Conservation (phyloP, 30 jellyfish, hydroid and myxozoan species). For the Cassiopea xamachana region DNA sequence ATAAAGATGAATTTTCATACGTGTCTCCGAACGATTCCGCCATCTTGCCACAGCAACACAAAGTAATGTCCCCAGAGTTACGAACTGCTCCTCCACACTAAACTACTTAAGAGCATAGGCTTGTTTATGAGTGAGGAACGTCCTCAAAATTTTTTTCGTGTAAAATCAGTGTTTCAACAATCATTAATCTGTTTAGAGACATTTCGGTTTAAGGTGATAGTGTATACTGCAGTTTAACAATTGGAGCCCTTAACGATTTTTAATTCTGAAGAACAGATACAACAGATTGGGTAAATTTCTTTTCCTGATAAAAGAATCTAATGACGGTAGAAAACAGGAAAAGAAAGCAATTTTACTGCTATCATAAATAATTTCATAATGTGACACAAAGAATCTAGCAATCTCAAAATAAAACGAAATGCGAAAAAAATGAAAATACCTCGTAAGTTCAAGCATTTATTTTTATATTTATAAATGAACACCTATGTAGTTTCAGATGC, state of each 20-base stretch:
- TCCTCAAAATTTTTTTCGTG: too few species aligned
- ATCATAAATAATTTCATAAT: neutral
- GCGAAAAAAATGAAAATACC: neutral
- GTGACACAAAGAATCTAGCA: neutral
- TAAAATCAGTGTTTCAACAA: too few species aligned
- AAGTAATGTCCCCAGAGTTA: neutral
- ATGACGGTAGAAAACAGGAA: neutral
- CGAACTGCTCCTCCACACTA: too few species aligned
- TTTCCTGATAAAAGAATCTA: too few species aligned
- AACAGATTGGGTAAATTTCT: too few species aligned
- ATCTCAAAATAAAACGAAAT: neutral
- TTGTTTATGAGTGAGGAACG: too few species aligned
- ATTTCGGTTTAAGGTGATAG: too few species aligned
- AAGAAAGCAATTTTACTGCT: neutral
- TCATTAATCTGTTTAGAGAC: too few species aligned
- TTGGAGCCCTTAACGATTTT: too few species aligned
- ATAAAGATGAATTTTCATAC: neutral
- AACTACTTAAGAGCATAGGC: too few species aligned
- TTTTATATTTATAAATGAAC: neutral
- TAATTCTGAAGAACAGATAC: too few species aligned
- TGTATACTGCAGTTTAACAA: too few species aligned
- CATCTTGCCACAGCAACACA: constrained; percentile 68
- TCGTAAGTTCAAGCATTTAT: neutral
- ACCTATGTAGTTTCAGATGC: neutral
- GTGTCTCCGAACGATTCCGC: constrained; percentile 44